Base-by-base conservation (phyloP, 2,113 vertebrate species). In the Aldabrachelys gigantea region DNA sequence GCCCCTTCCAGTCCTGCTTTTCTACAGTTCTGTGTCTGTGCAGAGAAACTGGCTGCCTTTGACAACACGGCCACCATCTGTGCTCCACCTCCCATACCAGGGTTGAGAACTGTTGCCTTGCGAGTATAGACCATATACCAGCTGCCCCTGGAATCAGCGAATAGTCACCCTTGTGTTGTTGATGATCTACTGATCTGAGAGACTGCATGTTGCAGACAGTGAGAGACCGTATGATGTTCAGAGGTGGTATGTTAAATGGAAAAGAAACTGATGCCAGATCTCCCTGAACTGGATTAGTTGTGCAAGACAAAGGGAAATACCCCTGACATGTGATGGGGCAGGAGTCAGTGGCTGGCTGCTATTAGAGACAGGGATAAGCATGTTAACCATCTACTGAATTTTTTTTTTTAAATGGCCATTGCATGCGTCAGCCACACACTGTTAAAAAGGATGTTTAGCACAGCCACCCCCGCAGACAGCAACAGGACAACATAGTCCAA, bases 381-480 rank as follows among this genome's bases (percentile, higher is more conserved):
- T 3, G 1, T 84, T 94, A 81, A 29, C 76, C 84, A 56, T 47
- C 50, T 69, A 35, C 19, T 0, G 2, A 85, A 93, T 81, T 87
- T 86, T 82, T 56, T n/a, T n/a, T 82, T 56, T 41, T 87, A 85
- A 47, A 16, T 0, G 2, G 24, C 57, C 76, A 4, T 91, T 90
- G 88, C 87, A 78, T 92, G 89, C 88, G 44, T 4, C 1, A 2
- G 82, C 91, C 85, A 72, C 0, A 1, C 53, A 0, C 31, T 72
- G 82, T 91, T 94, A 84, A 88, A 89, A 84, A 95, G 62, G 29
- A 57, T 25, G 4, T 79, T 79, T 92, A 78, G 80, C 87, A 54
- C 89, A 92, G 16, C 19, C n/a, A 22, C n/a, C 19, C n/a, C 8
- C 9, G n/a, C n/a, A 10, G 65, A 6, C 65, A 38, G 91, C 81